Percentiles rank a stretch among this genome's conserved stretches.
Evolutionary conservation across 2,797 vertebrate genomes (phyloP).

Genomic region (Crax fasciolata): DNA sequence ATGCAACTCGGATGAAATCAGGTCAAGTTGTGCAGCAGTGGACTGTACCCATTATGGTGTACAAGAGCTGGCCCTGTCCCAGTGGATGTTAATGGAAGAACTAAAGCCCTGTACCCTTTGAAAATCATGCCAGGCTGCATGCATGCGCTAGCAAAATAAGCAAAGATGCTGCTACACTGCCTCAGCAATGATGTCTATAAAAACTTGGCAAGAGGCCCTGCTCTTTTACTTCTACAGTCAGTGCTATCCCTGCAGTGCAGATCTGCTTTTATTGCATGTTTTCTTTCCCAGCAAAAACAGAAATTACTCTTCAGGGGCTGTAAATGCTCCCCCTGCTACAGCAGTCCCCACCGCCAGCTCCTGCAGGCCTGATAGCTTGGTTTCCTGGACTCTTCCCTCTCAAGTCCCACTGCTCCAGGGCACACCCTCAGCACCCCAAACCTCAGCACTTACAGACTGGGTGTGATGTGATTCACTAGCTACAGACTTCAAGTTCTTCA

Average conservation of each 20-base stretch:
- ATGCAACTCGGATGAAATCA: neutral
- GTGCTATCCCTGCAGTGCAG: neutral
- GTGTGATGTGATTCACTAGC: neutral
- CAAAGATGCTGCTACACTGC: neutral
- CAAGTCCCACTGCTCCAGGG: neutral
- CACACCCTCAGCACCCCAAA: neutral
- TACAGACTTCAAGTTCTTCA: neutral
- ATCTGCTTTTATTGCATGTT: neutral
- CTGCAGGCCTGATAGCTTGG: neutral
- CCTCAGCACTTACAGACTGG: neutral
- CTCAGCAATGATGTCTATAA: neutral
- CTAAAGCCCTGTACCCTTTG: neutral
- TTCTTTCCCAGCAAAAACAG: neutral
- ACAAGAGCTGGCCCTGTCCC: neutral
- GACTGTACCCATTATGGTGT: rapidly evolving
- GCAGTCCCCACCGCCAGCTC: neutral
- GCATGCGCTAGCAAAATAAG: neutral
- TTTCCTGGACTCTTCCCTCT: neutral
- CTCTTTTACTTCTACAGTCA: neutral
- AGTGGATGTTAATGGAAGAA: neutral
- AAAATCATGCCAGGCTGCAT: neutral
- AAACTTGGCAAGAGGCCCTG: neutral
- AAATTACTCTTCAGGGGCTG: neutral
- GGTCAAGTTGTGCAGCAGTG: neutral
- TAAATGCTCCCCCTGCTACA: neutral